Evolutionary conservation across 1,140 invertebrate genomes (phyloP).

Genomic region (Bombus soroeensis): DNA sequence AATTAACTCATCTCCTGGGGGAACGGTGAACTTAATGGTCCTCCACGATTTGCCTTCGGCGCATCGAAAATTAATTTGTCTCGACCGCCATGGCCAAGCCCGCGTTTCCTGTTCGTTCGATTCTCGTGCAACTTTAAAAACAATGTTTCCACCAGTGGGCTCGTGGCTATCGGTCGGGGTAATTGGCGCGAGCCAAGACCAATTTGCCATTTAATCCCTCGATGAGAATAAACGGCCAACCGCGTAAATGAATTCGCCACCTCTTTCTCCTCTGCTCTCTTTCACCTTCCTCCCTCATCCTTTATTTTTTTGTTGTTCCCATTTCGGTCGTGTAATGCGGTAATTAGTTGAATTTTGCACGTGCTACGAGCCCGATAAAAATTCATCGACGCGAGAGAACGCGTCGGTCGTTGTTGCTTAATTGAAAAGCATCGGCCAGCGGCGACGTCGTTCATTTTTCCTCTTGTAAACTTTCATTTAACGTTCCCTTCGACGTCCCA

Average conservation of each 20-base stretch:
- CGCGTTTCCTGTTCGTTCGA: neutral
- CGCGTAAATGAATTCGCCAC: constrained; percentile 40
- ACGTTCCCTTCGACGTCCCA: neutral
- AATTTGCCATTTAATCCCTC: constrained; percentile 56
- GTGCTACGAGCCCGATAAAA: neutral
- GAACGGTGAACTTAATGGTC: constrained; percentile 3
- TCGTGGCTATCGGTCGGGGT: neutral
- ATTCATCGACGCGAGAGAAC: constrained; percentile 8
- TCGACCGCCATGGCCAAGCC: neutral
- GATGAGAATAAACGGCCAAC: constrained; percentile 49
- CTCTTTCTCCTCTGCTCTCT: neutral
- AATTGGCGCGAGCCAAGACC: constrained; percentile 46
- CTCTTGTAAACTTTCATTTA: constrained; percentile 26
- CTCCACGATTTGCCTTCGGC: constrained; percentile 18
- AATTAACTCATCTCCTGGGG: constrained; percentile 30
- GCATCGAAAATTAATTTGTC: constrained; percentile 41
- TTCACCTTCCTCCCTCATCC: neutral
- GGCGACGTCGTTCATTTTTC: neutral
- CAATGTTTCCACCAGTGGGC: constrained; percentile 8
- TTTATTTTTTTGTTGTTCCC: neutral
- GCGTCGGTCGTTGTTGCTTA: neutral
- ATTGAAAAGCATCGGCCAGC: constrained; percentile 30
- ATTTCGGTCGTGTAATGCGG: constrained; percentile 5
- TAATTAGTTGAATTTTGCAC: constrained; percentile 15
- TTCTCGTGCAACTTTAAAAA: constrained; percentile 35